Conservation (phyloP, 2,797 vertebrate genomes). For the Cheirogaleus major region DNA sequence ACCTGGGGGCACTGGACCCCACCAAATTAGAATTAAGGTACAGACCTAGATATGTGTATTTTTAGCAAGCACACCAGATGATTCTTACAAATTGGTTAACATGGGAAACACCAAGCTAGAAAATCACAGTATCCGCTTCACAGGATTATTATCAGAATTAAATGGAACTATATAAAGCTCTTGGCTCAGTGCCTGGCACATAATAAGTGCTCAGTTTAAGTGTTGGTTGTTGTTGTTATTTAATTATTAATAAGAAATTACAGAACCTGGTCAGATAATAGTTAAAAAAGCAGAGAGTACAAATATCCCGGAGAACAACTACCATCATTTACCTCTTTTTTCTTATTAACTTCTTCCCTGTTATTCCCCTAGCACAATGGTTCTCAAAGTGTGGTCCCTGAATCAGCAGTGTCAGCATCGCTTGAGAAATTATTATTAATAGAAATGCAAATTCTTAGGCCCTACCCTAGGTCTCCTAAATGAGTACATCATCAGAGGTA, state of each 20-base stretch:
- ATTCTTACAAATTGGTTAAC: neutral
- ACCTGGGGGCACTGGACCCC: neutral
- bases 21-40: conserved; percentile 26
- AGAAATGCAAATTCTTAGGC: neutral
- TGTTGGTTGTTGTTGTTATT: neutral
- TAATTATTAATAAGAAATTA: conserved; percentile 36
- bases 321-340: neutral
- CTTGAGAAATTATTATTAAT: neutral
- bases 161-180: neutral
- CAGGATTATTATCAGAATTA: neutral
- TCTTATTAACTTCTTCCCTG: neutral
- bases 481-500: neutral
- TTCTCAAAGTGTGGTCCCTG: neutral
- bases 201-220: conserved; percentile 1
- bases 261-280: neutral
- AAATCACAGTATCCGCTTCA: neutral
- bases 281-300: neutral
- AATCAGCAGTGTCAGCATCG: neutral
- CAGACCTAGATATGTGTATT: neutral
- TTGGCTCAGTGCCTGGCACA: conserved; percentile 4
- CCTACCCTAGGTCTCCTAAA: neutral
- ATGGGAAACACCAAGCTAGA: neutral
- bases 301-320: neutral
- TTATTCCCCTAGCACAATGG: neutral
- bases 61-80: neutral